These are phyloP conservation scores for Hippolais icterina DNA, from an alignment of 2,113 vertebrate genomes.

Conservation along the genomic window DNA sequence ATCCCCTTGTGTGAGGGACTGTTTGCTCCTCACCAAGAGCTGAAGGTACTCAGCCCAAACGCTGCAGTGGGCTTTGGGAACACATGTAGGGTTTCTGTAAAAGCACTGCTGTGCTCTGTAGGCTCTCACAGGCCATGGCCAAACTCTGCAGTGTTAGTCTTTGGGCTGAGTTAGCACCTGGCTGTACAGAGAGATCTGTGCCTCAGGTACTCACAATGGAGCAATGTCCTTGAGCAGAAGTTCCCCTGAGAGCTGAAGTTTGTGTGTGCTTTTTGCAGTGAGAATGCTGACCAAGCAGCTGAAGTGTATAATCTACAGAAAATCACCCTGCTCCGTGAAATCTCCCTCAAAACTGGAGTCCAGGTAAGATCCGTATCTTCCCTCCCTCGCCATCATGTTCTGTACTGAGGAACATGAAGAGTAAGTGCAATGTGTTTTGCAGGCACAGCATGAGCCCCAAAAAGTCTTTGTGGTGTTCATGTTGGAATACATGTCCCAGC, in stretches of 20 bases:
- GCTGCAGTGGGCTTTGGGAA: not conserved
- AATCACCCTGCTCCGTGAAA: conserved; percentile 91
- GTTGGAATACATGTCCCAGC: not conserved
- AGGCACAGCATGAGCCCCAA: accelerated
- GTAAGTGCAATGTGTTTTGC: no score
- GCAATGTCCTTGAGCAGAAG: not conserved
- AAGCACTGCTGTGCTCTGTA: not conserved
- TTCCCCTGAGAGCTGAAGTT: not conserved
- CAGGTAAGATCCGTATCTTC: conserved; percentile 76
- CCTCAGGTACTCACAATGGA: not conserved
- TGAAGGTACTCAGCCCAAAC: not conserved
- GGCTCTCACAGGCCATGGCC: not conserved
- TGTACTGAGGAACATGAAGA: not conserved
- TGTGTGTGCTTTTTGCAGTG: conserved; percentile 71
- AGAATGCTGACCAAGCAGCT: conserved; percentile 92
- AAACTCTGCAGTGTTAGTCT: not conserved
- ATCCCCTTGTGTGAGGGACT: accelerated
- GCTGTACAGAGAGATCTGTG: not conserved
- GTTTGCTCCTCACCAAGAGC: accelerated
- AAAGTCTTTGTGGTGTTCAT: not conserved
- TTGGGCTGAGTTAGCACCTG: not conserved
- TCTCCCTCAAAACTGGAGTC: conserved; percentile 93
- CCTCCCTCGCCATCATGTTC: not conserved
- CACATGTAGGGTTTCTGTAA: accelerated
- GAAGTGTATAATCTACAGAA: conserved; percentile 94